phyloP scores from a whole-genome alignment of 2,888 invertebrate genomes.

The Resseliella maxima region DNA sequence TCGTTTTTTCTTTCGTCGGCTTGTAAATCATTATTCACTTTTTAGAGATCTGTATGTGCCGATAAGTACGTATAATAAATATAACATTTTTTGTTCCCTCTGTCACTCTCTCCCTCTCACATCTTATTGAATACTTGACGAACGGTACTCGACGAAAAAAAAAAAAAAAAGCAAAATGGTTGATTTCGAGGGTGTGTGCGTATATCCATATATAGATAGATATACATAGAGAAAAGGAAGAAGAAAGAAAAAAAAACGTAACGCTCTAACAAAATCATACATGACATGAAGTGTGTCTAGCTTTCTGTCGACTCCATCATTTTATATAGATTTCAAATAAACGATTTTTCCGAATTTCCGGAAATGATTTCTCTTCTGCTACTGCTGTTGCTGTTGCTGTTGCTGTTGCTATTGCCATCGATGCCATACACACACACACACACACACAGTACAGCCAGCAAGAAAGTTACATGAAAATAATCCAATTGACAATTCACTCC shows the following conservation, averaged over 20 bases:
- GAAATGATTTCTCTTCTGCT: slow-evolving; percentile 23
- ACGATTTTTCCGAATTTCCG: slow-evolving; percentile 46
- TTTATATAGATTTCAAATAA: slow-evolving; percentile 53
- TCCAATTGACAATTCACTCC: slow-evolving; percentile 29
- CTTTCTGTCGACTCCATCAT: slow-evolving; percentile 43
- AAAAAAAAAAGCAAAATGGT: slow-evolving; percentile 47
- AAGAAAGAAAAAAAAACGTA: neutral
- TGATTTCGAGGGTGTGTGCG: slow-evolving; percentile 44
- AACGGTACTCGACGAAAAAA: neutral
- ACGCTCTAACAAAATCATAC: slow-evolving; percentile 22
- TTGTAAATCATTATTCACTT: neutral
- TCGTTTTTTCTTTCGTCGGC: slow-evolving; percentile 22
- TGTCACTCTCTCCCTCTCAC: neutral
- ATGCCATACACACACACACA: too few relatives aligned
- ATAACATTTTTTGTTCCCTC: neutral
- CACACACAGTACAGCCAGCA: too few relatives aligned
- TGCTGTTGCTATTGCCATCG: neutral
- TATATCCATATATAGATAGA: neutral
- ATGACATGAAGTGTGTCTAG: slow-evolving; percentile 51
- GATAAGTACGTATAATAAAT: slow-evolving; percentile 24
- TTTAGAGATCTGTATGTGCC: neutral
- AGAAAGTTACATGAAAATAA: neutral
- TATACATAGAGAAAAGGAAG: neutral
- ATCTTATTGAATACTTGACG: neutral
- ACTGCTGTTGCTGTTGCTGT: neutral